Evolutionary conservation across 2,888 invertebrate genomes (phyloP).

Genomic region (Ligdia adustata): DNA sequence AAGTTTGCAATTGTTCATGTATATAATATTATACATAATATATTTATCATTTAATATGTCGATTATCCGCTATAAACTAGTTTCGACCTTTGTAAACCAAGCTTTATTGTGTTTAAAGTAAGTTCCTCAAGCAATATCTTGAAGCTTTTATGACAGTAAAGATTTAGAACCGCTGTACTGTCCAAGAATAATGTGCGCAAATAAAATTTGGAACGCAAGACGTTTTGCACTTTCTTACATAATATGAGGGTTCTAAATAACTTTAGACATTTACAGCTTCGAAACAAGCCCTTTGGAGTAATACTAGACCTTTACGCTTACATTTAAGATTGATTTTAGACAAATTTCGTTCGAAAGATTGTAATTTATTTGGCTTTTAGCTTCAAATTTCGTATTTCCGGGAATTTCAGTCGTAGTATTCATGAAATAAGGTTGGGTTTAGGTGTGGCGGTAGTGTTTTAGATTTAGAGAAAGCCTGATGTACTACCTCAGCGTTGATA

Average conservation of each 20-base stretch:
- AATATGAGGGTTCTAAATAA: conserved; percentile 30
- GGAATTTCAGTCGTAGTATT: neutral
- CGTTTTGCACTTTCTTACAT: conserved; percentile 28
- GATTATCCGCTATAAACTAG: too few species aligned
- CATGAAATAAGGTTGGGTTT: conserved; percentile 10
- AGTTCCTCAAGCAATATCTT: too few species aligned
- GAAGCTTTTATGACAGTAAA: conserved; percentile 9
- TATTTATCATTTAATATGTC: too few species aligned
- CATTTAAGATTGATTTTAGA: conserved; percentile 1
- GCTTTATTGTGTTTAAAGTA: too few species aligned
- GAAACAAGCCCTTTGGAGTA: neutral
- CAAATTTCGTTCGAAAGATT: conserved; percentile 3
- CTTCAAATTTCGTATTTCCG: conserved; percentile 1
- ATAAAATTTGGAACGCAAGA: conserved; percentile 26
- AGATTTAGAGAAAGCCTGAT: conserved; percentile 68
- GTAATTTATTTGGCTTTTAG: conserved; percentile 7
- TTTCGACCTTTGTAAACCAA: too few species aligned
- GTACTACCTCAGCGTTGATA: conserved; percentile 65
- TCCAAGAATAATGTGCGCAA: conserved; percentile 34
- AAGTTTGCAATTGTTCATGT: too few species aligned
- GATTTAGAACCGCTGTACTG: conserved; percentile 25
- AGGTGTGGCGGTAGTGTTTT: conserved; percentile 8
- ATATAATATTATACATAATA: too few species aligned
- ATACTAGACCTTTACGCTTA: conserved; percentile 5
- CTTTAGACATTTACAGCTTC: conserved; percentile 8